phyloP scores from a whole-genome alignment of 2,888 invertebrate species.

The Lepeophtheirus nordmannii region DNA sequence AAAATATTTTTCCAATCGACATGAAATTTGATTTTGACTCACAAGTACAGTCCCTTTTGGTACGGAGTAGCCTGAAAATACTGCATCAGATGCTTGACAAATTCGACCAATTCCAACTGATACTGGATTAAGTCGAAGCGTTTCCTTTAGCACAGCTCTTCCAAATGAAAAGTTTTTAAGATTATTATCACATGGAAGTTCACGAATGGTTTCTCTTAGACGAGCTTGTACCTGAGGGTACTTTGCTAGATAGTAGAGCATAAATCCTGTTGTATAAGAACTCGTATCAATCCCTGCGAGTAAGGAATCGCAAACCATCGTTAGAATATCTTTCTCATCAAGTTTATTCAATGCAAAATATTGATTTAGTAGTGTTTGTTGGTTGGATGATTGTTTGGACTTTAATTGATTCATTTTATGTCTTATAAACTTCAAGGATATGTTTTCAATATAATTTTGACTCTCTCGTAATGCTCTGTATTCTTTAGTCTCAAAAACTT shows the following conservation, averaged over 20 bases:
- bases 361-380: constrained; percentile 39
- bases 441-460: constrained; percentile 55
- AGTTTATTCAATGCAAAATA: constrained; percentile 53
- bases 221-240: constrained; percentile 52
- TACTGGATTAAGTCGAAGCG: constrained; percentile 61
- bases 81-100: constrained; percentile 46
- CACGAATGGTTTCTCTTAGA: constrained; percentile 34
- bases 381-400: neutral
- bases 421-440: constrained; percentile 26
- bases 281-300: constrained; percentile 76
- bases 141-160: constrained; percentile 46
- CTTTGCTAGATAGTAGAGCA: constrained; percentile 58
- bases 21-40: constrained; percentile 67
- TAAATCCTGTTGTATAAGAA: constrained; percentile 57
- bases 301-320: constrained; percentile 65
- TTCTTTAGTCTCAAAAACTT: constrained; percentile 51
- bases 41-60: constrained; percentile 63
- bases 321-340: constrained; percentile 60
- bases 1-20: constrained; percentile 55
- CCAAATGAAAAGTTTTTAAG: neutral
- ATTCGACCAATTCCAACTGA: constrained; percentile 65
- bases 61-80: constrained; percentile 54
- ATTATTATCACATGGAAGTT: neutral
- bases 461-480: constrained; percentile 51
- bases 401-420: neutral